Evolutionary conservation across 2,113 vertebrate genomes (phyloP).

Genomic region (Pseudopodoces humilis): DNA sequence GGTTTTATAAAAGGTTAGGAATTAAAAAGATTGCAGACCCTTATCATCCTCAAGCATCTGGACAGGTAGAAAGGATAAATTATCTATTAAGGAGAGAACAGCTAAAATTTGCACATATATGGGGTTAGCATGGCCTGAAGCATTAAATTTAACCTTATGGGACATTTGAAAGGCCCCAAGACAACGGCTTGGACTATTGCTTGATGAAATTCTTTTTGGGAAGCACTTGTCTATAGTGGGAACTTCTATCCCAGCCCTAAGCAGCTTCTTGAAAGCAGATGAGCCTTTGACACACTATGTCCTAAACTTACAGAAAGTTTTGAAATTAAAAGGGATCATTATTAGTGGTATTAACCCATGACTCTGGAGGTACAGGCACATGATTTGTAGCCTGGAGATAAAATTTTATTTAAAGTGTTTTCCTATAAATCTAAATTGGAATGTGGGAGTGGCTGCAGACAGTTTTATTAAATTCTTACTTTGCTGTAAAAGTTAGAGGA

Average conservation of each 20-base stretch:
- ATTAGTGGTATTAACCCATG: neutral
- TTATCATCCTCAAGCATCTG: neutral
- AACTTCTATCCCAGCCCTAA: neutral
- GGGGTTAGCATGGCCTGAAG: neutral
- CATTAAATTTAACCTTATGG: neutral
- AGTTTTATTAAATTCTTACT: neutral
- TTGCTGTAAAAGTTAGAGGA: neutral
- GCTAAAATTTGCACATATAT: neutral
- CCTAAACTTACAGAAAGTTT: neutral
- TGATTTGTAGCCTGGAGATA: neutral
- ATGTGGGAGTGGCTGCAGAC: neutral
- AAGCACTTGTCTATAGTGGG: neutral
- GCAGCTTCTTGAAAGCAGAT: neutral
- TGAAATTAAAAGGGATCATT: neutral
- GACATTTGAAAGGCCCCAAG: neutral
- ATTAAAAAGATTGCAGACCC: neutral
- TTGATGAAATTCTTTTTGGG: neutral
- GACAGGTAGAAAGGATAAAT: neutral
- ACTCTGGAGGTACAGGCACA: neutral
- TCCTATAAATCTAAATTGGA: neutral
- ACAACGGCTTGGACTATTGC: neutral
- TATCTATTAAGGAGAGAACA: neutral
- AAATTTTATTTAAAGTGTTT: constrained; percentile 2
- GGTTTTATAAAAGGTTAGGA: neutral
- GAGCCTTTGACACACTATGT: neutral